A percentile compares a stretch with the other conserved stretches of the same genome.
phyloP scores from a whole-genome alignment of 2,113 vertebrate species.

The Alligator sinensis region DNA sequence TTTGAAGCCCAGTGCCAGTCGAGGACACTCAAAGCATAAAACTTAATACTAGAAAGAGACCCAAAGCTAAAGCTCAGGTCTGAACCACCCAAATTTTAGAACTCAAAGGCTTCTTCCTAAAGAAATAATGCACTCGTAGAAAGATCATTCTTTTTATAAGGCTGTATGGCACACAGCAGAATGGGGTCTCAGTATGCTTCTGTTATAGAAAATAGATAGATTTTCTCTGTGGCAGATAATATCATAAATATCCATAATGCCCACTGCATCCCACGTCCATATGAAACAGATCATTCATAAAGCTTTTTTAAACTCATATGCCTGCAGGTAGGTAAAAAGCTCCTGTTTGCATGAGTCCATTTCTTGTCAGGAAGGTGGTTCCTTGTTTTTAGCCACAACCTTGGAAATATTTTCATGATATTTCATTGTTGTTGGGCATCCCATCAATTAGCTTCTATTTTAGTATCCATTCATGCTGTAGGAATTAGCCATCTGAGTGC shows the following conservation, averaged over 20 bases:
- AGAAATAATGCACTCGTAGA: not conserved
- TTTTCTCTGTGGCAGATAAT: not conserved
- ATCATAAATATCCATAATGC: not conserved
- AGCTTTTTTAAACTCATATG: not conserved
- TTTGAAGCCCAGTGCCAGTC: conserved; percentile 25
- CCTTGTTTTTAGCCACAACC: not conserved
- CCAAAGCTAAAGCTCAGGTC: conserved; percentile 32
- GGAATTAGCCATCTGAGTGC: not conserved
- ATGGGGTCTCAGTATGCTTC: too few species aligned
- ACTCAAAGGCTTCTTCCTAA: not conserved
- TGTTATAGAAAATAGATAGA: too few species aligned
- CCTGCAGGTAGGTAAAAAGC: not conserved
- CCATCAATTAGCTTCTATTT: not conserved
- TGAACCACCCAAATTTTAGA: not conserved
- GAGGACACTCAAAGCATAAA: conserved; percentile 6
- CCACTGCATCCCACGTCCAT: not conserved
- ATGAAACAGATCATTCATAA: not conserved
- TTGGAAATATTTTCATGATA: not conserved
- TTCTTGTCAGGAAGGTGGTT: not conserved
- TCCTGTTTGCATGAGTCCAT: not conserved
- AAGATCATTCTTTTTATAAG: not conserved
- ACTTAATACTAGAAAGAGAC: not conserved
- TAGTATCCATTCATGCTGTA: not conserved
- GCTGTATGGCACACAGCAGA: not conserved
- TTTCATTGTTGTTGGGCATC: not conserved